Evolutionary conservation across 2,113 vertebrate species (phyloP).

Genomic region (Hippocampus mohnikei): DNA sequence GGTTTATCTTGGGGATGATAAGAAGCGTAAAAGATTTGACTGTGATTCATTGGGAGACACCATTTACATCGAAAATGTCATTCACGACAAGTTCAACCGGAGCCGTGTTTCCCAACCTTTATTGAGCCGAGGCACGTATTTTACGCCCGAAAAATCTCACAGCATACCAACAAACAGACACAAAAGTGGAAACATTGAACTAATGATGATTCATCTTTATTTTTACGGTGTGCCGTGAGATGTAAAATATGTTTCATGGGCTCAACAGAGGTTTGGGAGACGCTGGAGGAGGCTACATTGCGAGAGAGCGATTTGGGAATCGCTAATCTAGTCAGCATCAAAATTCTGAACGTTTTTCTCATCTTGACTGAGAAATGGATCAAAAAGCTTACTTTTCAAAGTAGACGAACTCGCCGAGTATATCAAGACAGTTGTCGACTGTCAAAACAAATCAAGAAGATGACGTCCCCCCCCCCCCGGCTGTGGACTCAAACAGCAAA

Average conservation of each 20-base stretch:
- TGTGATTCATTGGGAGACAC: constrained; percentile 22
- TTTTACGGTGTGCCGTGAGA: too few species aligned
- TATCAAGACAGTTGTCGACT: not conserved
- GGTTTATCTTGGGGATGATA: constrained; percentile 23
- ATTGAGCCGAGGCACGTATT: too few species aligned
- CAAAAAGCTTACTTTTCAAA: not conserved
- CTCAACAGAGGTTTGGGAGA: too few species aligned
- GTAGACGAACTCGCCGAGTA: not conserved
- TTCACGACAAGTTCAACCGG: not conserved
- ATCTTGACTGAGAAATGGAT: not conserved
- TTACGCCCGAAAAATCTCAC: too few species aligned
- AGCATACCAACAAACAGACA: too few species aligned
- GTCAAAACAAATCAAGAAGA: not conserved
- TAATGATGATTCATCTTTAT: too few species aligned
- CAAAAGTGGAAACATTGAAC: too few species aligned
- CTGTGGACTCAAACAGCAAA: not conserved
- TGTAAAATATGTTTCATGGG: too few species aligned
- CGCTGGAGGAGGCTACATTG: too few species aligned
- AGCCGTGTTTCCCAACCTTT: not conserved
- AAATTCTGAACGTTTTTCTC: not conserved
- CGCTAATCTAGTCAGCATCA: not conserved
- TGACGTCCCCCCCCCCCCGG: not conserved
- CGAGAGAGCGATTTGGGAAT: not conserved
- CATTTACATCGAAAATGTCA: constrained; percentile 5
- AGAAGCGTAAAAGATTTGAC: constrained; percentile 46